Conservation (phyloP, 2,113 vertebrate genomes). For the Glaucomys volans region DNA sequence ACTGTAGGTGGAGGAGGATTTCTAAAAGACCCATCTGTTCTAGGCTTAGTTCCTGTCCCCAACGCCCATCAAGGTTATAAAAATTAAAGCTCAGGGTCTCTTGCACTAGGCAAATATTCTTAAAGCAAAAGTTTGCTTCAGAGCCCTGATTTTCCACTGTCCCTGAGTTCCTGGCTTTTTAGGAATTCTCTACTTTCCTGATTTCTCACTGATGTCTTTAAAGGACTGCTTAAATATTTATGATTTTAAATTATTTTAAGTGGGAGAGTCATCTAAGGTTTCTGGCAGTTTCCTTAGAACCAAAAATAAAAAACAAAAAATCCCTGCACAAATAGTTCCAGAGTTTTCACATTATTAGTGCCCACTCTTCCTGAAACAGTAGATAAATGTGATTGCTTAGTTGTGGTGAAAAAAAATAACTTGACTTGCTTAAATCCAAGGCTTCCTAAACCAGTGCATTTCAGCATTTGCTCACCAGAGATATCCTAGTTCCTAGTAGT, state of each 20-base stretch:
- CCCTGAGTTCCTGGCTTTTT: background rate
- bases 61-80: background rate
- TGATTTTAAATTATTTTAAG: slow-evolving; percentile 15
- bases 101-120: background rate
- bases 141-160: background rate
- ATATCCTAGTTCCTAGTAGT: too few relatives aligned
- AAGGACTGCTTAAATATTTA: background rate
- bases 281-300: background rate
- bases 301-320: slow-evolving; percentile 3
- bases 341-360: background rate
- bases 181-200: background rate
- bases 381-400: slow-evolving; percentile 8
- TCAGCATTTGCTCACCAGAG: background rate
- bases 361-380: background rate
- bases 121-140: background rate
- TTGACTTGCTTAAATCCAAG: background rate
- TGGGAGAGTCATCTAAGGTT: background rate
- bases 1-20: background rate
- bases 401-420: slow-evolving; percentile 28
- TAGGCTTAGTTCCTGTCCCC: background rate
- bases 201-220: background rate
- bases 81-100: background rate
- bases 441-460: background rate
- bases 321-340: background rate
- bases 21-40: background rate